Conservation (phyloP, 2,113 vertebrate genomes). For the Seriola quinqueradiata region DNA sequence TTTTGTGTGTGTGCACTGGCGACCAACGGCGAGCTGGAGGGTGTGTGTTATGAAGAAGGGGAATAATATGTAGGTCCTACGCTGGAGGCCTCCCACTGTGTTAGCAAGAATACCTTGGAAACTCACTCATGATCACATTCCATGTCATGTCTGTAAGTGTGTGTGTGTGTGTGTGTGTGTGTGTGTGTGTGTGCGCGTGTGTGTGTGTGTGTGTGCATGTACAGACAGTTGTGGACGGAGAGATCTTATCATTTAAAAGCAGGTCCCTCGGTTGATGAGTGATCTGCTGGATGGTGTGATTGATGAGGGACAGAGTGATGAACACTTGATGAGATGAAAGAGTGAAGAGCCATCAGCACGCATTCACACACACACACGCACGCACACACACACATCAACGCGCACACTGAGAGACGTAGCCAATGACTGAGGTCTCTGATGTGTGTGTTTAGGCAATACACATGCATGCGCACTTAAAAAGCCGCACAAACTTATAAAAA, state of each 20-base stretch:
- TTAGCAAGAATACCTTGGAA: slow-evolving; percentile 66
- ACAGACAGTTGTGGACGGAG: slow-evolving; percentile 35
- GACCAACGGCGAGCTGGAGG: slow-evolving; percentile 60
- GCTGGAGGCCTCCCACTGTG: slow-evolving; percentile 60
- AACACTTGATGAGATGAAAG: slow-evolving; percentile 81
- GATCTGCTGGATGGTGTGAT: slow-evolving; percentile 70
- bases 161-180: slow-evolving; percentile 17
- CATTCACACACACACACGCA: slow-evolving; percentile 42
- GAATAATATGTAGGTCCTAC: slow-evolving; percentile 66
- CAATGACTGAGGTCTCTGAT: slow-evolving; percentile 54
- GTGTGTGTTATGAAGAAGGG: slow-evolving; percentile 57
- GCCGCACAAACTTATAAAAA: slow-evolving; percentile 41
- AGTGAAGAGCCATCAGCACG: slow-evolving; percentile 67
- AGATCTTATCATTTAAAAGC: slow-evolving; percentile 78
- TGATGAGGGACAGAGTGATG: slow-evolving; percentile 79
- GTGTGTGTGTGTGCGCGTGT: slow-evolving; percentile 9
- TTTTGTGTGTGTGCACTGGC: slow-evolving; percentile 42
- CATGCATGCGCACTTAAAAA: slow-evolving; percentile 30
- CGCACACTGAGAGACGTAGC: slow-evolving; percentile 31
- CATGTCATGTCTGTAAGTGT: not conserved
- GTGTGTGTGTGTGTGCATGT: slow-evolving; percentile 20
- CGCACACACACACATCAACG: slow-evolving; percentile 18
- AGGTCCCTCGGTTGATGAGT: slow-evolving; percentile 67
- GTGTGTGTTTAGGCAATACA: slow-evolving; percentile 29
- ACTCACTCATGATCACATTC: slow-evolving; percentile 66